phyloP scores from a whole-genome alignment of 2,113 vertebrate species.

The Hippocampus comes region DNA sequence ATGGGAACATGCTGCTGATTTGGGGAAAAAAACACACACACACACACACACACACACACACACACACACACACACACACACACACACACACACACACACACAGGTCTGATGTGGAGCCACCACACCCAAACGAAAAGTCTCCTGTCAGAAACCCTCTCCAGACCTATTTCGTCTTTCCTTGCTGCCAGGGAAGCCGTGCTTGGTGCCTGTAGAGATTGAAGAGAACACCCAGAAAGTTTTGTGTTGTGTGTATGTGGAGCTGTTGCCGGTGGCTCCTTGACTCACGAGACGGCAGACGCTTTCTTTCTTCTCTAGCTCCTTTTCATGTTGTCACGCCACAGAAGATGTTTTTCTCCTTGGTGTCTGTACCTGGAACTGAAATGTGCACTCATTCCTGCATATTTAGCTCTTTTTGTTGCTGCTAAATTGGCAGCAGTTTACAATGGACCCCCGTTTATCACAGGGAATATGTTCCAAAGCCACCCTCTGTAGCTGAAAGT shows the following conservation, averaged over 20 bases:
- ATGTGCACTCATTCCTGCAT: background rate
- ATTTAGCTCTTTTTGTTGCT: background rate
- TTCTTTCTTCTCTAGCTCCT: slow-evolving; percentile 49
- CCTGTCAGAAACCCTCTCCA: background rate
- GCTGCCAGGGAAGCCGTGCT: slow-evolving; percentile 39
- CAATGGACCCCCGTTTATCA: background rate
- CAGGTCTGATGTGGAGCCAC: background rate
- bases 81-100: background rate
- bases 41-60: background rate
- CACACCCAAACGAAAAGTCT: background rate
- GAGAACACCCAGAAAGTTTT: slow-evolving; percentile 47
- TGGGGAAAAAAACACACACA: background rate
- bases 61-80: background rate
- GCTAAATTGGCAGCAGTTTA: background rate
- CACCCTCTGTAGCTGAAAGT: background rate
- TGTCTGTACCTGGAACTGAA: background rate
- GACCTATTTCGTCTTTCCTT: slow-evolving; percentile 1
- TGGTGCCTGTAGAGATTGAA: slow-evolving; percentile 53
- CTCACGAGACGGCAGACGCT: slow-evolving; percentile 51
- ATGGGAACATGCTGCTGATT: background rate
- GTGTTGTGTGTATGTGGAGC: slow-evolving; percentile 39
- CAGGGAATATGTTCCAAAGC: background rate
- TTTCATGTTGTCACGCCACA: slow-evolving; percentile 41
- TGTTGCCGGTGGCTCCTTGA: slow-evolving; percentile 54
- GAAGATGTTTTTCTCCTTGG: slow-evolving; percentile 26